Percentiles rank a stretch among this genome's conserved stretches.
Evolutionary conservation across 2,113 vertebrate species (phyloP).

Genomic region (Clarias macrocephalus): DNA sequence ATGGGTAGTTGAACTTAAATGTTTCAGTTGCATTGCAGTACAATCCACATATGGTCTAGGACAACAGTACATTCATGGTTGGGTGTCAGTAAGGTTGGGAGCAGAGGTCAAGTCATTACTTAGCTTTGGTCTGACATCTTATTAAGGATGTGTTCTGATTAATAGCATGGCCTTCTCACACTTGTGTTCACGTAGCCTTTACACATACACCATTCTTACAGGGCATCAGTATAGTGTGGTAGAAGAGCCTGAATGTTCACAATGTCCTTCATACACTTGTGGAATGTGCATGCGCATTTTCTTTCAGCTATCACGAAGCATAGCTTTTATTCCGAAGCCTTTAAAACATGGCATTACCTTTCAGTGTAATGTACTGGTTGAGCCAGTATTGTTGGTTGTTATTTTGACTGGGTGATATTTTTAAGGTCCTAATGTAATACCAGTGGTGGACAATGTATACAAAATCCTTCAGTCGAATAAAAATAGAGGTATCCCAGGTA

Average conservation of each 20-base stretch:
- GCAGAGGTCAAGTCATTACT: conserved; percentile 44
- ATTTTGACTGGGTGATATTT: neutral
- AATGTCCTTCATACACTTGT: conserved; percentile 12
- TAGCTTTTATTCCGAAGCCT: neutral
- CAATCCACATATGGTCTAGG: neutral
- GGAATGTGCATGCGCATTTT: neutral
- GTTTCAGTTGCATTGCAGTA: neutral
- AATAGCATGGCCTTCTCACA: conserved; percentile 31
- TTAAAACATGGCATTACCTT: neutral
- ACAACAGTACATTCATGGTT: neutral
- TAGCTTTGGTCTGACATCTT: conserved; percentile 49
- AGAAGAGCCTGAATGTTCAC: neutral
- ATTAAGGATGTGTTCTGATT: conserved; percentile 51
- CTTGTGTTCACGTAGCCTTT: neutral
- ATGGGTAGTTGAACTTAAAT: neutral
- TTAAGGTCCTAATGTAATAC: no score
- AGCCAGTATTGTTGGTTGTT: neutral
- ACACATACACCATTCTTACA: neutral
- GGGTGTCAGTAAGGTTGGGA: conserved; percentile 23
- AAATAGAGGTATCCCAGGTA: no score
- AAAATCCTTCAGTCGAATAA: no score
- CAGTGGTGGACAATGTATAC: no score
- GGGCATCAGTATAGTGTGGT: neutral
- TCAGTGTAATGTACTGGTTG: neutral
- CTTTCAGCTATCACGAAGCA: neutral